Evolutionary conservation across 2,797 vertebrate species (phyloP).

Genomic region (Crocidura indochinensis): DNA sequence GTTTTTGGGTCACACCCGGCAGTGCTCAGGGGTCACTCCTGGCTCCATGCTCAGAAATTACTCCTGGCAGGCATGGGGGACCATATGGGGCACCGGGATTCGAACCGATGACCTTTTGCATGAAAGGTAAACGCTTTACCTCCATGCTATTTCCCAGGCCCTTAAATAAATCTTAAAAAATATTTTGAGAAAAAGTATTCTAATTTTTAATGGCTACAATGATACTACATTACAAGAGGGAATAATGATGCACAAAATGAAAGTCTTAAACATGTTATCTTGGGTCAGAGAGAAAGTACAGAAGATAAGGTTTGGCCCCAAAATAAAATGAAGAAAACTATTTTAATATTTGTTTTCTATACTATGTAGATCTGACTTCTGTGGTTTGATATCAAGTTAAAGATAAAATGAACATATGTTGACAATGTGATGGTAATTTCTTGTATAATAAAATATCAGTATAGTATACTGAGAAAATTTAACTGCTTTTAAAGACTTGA

Average conservation of each 20-base stretch:
- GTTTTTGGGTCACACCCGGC: too few relatives aligned
- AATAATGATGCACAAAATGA: not conserved
- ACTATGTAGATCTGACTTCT: not conserved
- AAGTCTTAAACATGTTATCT: not conserved
- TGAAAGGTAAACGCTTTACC: too few relatives aligned
- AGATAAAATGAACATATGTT: constrained; percentile 1
- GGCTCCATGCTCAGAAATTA: too few relatives aligned
- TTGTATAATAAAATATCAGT: not conserved
- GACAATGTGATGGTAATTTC: not conserved
- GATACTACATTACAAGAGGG: not conserved
- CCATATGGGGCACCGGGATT: too few relatives aligned
- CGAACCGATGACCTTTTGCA: too few relatives aligned
- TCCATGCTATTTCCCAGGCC: too few relatives aligned
- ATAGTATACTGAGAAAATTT: not conserved
- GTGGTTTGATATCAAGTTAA: not conserved
- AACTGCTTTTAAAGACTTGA: constrained; percentile 33
- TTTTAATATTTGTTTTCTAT: not conserved
- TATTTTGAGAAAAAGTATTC: not conserved
- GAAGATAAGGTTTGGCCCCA: too few relatives aligned
- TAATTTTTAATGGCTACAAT: not conserved
- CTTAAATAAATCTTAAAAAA: too few relatives aligned
- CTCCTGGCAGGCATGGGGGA: too few relatives aligned
- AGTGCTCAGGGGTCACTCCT: too few relatives aligned
- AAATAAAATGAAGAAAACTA: too few relatives aligned
- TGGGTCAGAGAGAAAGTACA: too few relatives aligned